Conservation (phyloP, 1,140 invertebrate species). For the Microplitis mediator region DNA sequence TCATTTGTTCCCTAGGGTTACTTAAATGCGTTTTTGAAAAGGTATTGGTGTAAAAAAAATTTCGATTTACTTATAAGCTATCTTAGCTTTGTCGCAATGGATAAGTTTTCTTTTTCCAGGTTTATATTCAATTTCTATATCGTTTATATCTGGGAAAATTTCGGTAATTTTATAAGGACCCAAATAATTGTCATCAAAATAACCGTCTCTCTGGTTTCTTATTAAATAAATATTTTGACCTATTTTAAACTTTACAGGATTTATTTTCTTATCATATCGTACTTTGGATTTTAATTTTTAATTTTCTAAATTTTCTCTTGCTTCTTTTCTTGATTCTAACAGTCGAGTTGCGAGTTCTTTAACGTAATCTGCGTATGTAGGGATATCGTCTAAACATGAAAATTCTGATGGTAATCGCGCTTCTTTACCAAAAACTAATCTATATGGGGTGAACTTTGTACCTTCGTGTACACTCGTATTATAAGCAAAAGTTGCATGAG, state of each 20-base stretch:
- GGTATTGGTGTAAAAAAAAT: too few relatives aligned
- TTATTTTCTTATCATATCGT: conserved; percentile 1
- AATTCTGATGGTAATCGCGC: conserved; percentile 18
- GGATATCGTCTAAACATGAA: neutral
- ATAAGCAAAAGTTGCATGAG: conserved; percentile 31
- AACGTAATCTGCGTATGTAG: conserved; percentile 13
- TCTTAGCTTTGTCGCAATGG: neutral
- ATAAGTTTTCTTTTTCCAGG: neutral
- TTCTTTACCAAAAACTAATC: conserved; percentile 19
- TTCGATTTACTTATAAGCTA: neutral
- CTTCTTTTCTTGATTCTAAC: neutral
- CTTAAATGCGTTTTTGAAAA: too few relatives aligned
- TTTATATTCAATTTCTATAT: conserved; percentile 11
- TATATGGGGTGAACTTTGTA: conserved; percentile 15
- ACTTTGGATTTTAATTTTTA: conserved; percentile 2
- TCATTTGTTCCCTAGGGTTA: too few relatives aligned
- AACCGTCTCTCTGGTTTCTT: neutral
- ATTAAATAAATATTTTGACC: neutral
- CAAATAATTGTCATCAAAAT: conserved; percentile 14
- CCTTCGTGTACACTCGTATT: conserved; percentile 23
- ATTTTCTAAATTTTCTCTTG: neutral
- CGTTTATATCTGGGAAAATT: conserved; percentile 13
- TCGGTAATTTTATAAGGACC: conserved; percentile 15
- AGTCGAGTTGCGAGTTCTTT: neutral
- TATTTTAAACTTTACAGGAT: neutral